These are phyloP conservation scores for Thunnus thynnus DNA, from an alignment of 2,113 vertebrate genomes.

Conservation along the genomic window DNA sequence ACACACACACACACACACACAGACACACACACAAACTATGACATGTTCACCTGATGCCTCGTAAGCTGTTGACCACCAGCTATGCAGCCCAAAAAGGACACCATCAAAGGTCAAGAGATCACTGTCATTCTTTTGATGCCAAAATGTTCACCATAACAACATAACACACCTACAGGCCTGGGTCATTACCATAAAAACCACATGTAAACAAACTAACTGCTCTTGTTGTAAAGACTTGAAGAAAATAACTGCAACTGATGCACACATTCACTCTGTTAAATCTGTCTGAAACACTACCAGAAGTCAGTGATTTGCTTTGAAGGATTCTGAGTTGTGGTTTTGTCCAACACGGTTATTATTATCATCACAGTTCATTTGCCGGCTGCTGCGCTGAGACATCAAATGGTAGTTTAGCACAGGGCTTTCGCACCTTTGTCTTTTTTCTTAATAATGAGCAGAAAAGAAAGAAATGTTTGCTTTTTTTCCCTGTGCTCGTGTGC, in stretches of 20 bases:
- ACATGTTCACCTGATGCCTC: conserved; percentile 65
- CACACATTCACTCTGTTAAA: background rate
- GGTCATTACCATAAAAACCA: background rate
- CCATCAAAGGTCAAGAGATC: conserved; percentile 1
- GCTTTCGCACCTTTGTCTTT: too few relatives aligned
- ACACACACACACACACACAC: conserved; percentile 14
- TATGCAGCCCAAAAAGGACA: conserved; percentile 39
- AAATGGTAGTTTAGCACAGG: background rate
- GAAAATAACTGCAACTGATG: background rate
- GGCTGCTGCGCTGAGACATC: too few relatives aligned
- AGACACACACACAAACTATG: conserved; percentile 28
- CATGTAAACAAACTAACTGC: background rate
- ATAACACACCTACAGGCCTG: background rate
- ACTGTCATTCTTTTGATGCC: background rate
- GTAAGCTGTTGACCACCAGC: conserved; percentile 32
- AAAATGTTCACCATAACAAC: conserved; percentile 26
- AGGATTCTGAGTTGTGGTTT: background rate
- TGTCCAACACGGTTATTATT: background rate
- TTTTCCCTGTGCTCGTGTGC: too few relatives aligned
- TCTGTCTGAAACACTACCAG: background rate
- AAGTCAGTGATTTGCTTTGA: background rate
- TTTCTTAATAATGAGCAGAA: too few relatives aligned
- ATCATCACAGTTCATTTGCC: background rate
- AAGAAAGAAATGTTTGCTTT: background rate
- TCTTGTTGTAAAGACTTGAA: background rate